Base-by-base conservation (phyloP, 1,140 invertebrate genomes). In the Zaprionus lachaisei region DNA sequence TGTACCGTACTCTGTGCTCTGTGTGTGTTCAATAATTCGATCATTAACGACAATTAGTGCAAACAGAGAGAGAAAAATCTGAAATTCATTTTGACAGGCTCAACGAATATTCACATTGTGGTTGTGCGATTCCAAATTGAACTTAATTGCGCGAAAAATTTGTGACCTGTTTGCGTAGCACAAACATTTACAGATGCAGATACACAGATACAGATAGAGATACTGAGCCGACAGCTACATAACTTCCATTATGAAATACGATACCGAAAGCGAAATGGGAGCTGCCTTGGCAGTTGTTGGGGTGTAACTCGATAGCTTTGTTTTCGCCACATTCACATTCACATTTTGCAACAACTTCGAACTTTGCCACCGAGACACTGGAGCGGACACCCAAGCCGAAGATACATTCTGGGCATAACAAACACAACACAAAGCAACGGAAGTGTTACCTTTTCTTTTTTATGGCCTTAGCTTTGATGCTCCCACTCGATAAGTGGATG, bases 31-130 rank as follows among this genome's bases (percentile, higher is more conserved):
- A 62, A 79, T 76, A 75, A 79, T 76, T 80, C 65, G 55, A 72
- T 78, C 75, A 80, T 80, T 80, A 80, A 78, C 78, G 70, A 78
- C 70, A 80, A 80, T 77, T 77, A 80, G 70, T 68, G 64, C 60
- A 77, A 54, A 68, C 54, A 34, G 31, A 11, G 31, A 55, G 60
- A 41, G 37, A 70, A 44, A 47, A 34, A 47, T 55, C 49, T 63
- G 47, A 75, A 79, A 79, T 76, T 26, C 66, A 71, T 61, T 75
- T 79, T 70, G 77, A 79, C 77, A 75, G 66, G 66, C 49, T 72
- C 77, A 76, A 71, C 55, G 65, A 73, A 77, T 74, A 65, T 75
- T 56, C 61, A 65, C 66, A 65, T 41, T 75, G 61, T 63, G 77
- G 62, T 44, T 69, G 44, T 49, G 62, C 65, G 38, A 72, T 71